Evolutionary conservation across 1,140 invertebrate species (phyloP), one percentile per base, ranked within the genome.

Genomic region (Charaxes varanes): DNA sequence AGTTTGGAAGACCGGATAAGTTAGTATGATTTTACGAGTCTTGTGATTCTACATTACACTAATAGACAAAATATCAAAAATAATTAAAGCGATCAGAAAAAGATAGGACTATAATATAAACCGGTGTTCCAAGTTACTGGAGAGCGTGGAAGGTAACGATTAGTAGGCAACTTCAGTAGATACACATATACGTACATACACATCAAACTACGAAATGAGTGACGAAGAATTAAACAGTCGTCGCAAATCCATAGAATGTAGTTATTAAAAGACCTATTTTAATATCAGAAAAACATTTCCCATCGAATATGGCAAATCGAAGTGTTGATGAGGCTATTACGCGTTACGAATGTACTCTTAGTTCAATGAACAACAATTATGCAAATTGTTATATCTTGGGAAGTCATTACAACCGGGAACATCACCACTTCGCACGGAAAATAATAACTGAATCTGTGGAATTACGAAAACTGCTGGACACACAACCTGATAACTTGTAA

Each of bases 161-260:
- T 57, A 69, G 59, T 62, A 73, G 62, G 60, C 62, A 71, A 63
- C 72, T 66, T 63, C 50, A 76, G 54, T 71, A 68, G 63, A 66
- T 72, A 82, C 74, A 82, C 73, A 82, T 61, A 80, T 71, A 78
- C 66, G 70, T 76, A 79, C 73, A 79, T 63, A 78, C 71, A 82
- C 69, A 77, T 66, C 78, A 76, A 82, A 71, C 78, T 82, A 82
- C 78, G 57, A 65, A 74, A 78, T 79, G 64, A 76, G 48, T 70
- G 62, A 80, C 67, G 66, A 69, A 78, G 58, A 69, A 67, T 57
- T 63, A 46, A 58, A 79, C 78, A 82, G 74, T 82, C 71, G 53
- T 82, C 78, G 78, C 78, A 82, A 82, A 60, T 82, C 78, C 78
- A 80, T 66, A 76, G 71, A 76, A 37, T 37, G 33, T 38, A 23